phyloP scores from a whole-genome alignment of 2,113 vertebrate genomes.

The Montifringilla adamsi region DNA sequence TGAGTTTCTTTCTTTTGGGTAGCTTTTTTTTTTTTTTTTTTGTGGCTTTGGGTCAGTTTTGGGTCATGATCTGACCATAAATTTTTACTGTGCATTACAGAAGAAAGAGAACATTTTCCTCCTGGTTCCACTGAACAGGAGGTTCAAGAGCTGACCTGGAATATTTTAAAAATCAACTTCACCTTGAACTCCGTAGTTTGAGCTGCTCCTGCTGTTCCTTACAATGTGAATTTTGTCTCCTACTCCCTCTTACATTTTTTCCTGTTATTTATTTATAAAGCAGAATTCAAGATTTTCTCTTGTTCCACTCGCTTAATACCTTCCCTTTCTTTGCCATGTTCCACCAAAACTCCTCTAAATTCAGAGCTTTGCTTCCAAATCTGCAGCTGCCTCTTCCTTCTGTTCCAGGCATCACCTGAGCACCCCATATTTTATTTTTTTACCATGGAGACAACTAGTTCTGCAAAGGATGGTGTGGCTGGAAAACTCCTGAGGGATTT shows the following conservation, averaged over 20 bases:
- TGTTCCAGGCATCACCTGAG: background rate
- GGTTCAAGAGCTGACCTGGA: background rate
- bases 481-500: background rate
- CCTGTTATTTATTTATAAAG: background rate
- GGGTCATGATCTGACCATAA: background rate
- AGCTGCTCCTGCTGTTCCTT: background rate
- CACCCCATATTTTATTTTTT: background rate
- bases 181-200: background rate
- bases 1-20: background rate
- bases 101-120: background rate
- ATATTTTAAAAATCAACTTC: background rate
- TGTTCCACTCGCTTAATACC: background rate
- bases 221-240: background rate
- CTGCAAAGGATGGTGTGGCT: fast-evolving
- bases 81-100: background rate
- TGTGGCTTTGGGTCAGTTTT: background rate
- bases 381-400: background rate
- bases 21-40: background rate
- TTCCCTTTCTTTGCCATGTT: background rate
- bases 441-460: background rate
- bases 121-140: background rate
- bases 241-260: background rate
- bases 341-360: background rate
- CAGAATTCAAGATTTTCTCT: background rate
- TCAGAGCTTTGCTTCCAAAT: background rate